Evolutionary conservation across 2,113 vertebrate genomes (phyloP).

Genomic region (Hippocampus abdominalis): DNA sequence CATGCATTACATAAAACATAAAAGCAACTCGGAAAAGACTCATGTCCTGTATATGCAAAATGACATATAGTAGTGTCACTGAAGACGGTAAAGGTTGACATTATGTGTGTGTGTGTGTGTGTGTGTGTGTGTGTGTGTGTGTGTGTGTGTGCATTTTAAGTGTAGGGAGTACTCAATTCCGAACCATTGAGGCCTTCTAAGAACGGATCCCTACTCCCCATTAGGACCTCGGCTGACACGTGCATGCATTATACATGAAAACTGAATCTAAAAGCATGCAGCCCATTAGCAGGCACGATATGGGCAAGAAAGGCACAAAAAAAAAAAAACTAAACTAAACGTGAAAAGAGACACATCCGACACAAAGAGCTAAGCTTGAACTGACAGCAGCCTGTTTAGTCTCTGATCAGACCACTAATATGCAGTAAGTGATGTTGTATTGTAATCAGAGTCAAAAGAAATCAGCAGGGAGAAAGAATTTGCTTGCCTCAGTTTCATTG

Average conservation of each 20-base stretch:
- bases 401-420: slow-evolving; percentile 27
- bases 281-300: slow-evolving; percentile 61
- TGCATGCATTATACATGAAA: slow-evolving; percentile 73
- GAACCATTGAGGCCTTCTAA: slow-evolving; percentile 61
- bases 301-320: slow-evolving; percentile 18
- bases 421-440: slow-evolving; percentile 27
- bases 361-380: slow-evolving; percentile 28
- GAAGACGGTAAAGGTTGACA: slow-evolving; percentile 11
- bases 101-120: slow-evolving; percentile 24
- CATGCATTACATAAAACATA: background rate
- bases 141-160: slow-evolving; percentile 42
- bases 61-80: background rate
- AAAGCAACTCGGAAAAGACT: slow-evolving; percentile 11
- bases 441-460: slow-evolving; percentile 20
- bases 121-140: slow-evolving; percentile 16
- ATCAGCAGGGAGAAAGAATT: slow-evolving; percentile 9
- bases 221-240: slow-evolving; percentile 66
- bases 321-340: background rate
- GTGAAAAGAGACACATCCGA: slow-evolving; percentile 21
- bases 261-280: slow-evolving; percentile 66
- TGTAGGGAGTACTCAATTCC: slow-evolving; percentile 57
- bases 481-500: background rate
- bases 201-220: slow-evolving; percentile 63
- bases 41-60: slow-evolving; percentile 2
- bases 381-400: slow-evolving; percentile 19